Percentiles rank a stretch among this genome's conserved stretches.
These are phyloP conservation scores for Tetrao urogallus DNA, from an alignment of 2,113 vertebrate species.

Conservation along the genomic window DNA sequence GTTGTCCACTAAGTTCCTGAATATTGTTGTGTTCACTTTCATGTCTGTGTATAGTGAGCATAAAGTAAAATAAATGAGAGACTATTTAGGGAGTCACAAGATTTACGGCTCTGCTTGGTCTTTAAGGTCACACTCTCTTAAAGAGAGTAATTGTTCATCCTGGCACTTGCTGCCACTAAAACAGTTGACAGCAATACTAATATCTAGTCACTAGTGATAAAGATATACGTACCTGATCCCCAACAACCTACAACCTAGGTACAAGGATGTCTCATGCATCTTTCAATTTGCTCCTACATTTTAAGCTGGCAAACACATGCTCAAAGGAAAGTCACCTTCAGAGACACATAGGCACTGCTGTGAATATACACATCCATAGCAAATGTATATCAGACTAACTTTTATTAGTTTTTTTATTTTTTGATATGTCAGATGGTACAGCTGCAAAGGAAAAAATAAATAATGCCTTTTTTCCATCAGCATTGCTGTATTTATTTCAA, in stretches of 20 bases:
- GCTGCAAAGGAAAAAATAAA: constrained; percentile 61
- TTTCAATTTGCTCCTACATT: constrained; percentile 11
- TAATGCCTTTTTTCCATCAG: constrained; percentile 79
- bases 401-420: constrained; percentile 73
- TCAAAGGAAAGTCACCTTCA: constrained; percentile 76
- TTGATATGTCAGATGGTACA: constrained; percentile 27
- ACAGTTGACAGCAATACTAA: constrained; percentile 22
- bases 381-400: constrained; percentile 56
- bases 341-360: background rate
- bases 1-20: constrained; percentile 60
- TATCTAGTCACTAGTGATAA: constrained; percentile 60
- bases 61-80: constrained; percentile 61
- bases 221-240: constrained; percentile 36
- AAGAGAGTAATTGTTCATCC: constrained; percentile 56
- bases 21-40: constrained; percentile 22
- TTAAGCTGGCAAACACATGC: background rate
- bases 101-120: constrained; percentile 70
- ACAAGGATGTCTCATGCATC: background rate
- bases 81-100: constrained; percentile 44
- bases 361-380: background rate
- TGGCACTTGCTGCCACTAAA: constrained; percentile 10
- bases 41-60: constrained; percentile 56
- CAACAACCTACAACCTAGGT: background rate
- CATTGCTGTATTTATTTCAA: constrained; percentile 79
- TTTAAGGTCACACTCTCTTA: constrained; percentile 73